Percentiles rank a stretch among this genome's conserved stretches.
phyloP scores from a whole-genome alignment of 2,888 invertebrate genomes.

The Catocala sponsa region DNA sequence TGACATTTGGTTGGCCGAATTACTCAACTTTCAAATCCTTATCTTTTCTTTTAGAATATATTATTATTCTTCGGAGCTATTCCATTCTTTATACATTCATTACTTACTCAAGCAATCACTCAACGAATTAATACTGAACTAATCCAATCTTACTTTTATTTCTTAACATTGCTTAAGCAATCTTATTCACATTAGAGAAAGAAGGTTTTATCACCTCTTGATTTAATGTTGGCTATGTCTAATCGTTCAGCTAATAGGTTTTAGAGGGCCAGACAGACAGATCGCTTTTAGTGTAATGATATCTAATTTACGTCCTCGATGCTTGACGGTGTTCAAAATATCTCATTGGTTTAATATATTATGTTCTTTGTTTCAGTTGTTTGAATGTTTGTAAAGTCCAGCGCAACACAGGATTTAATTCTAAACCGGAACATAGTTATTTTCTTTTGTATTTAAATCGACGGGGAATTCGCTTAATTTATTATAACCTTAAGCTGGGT shows the following conservation, averaged over 20 bases:
- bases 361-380: too few relatives aligned
- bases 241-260: slow-evolving; percentile 30
- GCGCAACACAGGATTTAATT: too few relatives aligned
- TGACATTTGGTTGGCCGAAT: too few relatives aligned
- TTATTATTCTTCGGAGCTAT: background rate
- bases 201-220: background rate
- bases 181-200: background rate
- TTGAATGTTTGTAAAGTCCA: too few relatives aligned
- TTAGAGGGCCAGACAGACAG: slow-evolving; percentile 41
- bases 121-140: background rate
- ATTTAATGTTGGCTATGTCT: background rate
- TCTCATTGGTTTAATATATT: too few relatives aligned
- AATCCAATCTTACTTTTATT: background rate
- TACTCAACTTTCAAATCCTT: background rate
- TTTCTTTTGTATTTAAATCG: too few relatives aligned
- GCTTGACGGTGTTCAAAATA: too few relatives aligned
- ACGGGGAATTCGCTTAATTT: too few relatives aligned
- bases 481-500: too few relatives aligned
- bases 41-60: too few relatives aligned
- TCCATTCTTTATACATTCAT: background rate
- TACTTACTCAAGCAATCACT: background rate
- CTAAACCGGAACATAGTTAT: too few relatives aligned
- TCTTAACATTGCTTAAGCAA: background rate
- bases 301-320: too few relatives aligned
- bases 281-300: slow-evolving; percentile 32